phyloP scores from a whole-genome alignment of 2,113 vertebrate genomes.

The Myotis davidii region DNA sequence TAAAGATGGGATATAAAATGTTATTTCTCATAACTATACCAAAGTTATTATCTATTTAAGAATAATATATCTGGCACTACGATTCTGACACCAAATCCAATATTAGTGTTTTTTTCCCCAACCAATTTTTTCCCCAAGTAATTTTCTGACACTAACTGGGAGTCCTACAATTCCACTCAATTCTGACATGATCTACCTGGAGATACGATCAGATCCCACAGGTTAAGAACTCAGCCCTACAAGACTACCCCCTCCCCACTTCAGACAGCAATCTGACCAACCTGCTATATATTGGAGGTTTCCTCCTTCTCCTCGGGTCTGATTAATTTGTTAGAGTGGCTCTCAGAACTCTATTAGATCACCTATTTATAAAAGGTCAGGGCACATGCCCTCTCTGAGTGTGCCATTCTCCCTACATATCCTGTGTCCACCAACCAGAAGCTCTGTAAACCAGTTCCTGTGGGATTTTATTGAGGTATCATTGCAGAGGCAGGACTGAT shows the following conservation, averaged over 20 bases:
- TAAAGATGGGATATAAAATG: neutral
- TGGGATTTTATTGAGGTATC: neutral
- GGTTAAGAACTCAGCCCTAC: neutral
- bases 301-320: neutral
- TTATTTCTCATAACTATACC: neutral
- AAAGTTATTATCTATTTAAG: neutral
- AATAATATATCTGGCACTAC: neutral
- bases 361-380: neutral
- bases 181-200: neutral
- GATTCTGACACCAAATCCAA: neutral
- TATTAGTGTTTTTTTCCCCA: neutral
- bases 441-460: neutral
- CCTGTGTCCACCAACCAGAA: neutral
- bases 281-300: neutral
- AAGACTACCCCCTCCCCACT: neutral
- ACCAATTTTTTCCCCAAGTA: neutral
- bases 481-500: neutral
- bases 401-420: neutral
- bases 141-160: neutral
- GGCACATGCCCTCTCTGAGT: neutral
- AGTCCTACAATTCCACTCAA: neutral
- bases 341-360: neutral
- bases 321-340: neutral
- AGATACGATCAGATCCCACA: neutral
- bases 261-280: neutral